Base-by-base conservation (phyloP, 2,888 invertebrate species). In the Hermaeophaga mercurialis region DNA sequence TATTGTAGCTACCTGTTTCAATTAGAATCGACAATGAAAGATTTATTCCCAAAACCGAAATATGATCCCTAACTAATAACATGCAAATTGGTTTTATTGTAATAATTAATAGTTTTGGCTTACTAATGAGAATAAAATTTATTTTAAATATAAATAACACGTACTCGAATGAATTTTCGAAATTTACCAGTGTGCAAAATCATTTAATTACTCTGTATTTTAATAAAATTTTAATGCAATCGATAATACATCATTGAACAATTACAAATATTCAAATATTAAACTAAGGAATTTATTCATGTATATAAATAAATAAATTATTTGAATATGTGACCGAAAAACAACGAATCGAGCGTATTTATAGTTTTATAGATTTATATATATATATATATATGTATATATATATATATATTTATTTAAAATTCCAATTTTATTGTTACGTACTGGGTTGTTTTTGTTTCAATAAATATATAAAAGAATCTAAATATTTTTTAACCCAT, bases 151-250 rank as follows among this genome's bases (percentile, higher is more conserved):
- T n/a, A 28, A 28, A 28, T 28, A 28, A 9, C 28, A 28, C 28
- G 28, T 28, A 9, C n/a, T 6, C 28, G 28, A 9, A 28, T 8
- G 28, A 28, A 28, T 28, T 28, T 28, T 28, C n/a, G 4, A 28
- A 38, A 38, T 38, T 38, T 38, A 38, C 15, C 38, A 17, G 38
- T n/a, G 15, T 3, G 17, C 38, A 15, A 38, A 38, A 18, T 17
- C 38, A 12, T 38, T 38, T 38, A 38, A 38, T 38, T 38, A 38
- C 15, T 15, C 9, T n/a, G 17, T n/a, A 38, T 38, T 38, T 38
- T 38, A 38, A 38, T 38, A 38, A 38, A 38, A 38, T 38, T 38
- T 38, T 38, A 38, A 38, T 38, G 18, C 14, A 38, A 9, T 18
- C 38, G 3, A 15, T 18, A 17, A 18, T n/a, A 18, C 17, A 38